Base-by-base conservation (phyloP, 2,797 vertebrate species). In the Hemibagrus guttatus region DNA sequence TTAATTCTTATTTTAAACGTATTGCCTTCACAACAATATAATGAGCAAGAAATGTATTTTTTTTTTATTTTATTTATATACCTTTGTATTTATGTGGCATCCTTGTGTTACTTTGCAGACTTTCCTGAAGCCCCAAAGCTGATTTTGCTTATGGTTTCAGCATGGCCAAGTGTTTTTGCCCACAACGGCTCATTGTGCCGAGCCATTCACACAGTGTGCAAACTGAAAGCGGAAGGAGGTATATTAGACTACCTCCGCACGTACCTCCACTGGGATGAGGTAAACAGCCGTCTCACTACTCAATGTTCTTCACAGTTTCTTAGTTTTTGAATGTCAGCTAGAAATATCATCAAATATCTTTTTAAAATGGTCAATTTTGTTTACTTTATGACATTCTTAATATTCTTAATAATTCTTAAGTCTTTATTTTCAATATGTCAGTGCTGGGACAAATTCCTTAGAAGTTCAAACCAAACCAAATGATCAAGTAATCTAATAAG, bases 201-300 rank as follows among this genome's bases (percentile, higher is more conserved):
- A 91, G 97, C 98, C n/a, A 95, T 99, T 93, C 97, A 98, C 84
- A 85, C 96, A 12, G 91, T 97, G 74, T 93, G 96, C 90, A 96
- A 95, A 92, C 92, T 95, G 39, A 96, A 91, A 58, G 95, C 97
- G 26, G 91, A 90, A 68, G 93, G 91, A 9, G 95, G 96, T 7
- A 84, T 97, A 66, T 91, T 95, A 80, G 42, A 90, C 87, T 98
- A 94, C 88, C 89, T 98, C 71, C 94, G 92, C 35, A 91, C 93
- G 1, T 98, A 96, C 88, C 95, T 99, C 79, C 95, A 83, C 71
- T 99, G 97, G 97, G 96, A 98, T 35, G 96, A 97, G 98, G 98
- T 98, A 93, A 93, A 56, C 28, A 84, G 12, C 86, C 9, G 66
- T 16, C 11, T 76, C 16, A 23, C 19, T 49, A 1, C 46, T 49